Evolutionary conservation across 2,797 vertebrate species (phyloP), one percentile per base, ranked within the genome.

Genomic region (Semaprochilodus insignis): DNA sequence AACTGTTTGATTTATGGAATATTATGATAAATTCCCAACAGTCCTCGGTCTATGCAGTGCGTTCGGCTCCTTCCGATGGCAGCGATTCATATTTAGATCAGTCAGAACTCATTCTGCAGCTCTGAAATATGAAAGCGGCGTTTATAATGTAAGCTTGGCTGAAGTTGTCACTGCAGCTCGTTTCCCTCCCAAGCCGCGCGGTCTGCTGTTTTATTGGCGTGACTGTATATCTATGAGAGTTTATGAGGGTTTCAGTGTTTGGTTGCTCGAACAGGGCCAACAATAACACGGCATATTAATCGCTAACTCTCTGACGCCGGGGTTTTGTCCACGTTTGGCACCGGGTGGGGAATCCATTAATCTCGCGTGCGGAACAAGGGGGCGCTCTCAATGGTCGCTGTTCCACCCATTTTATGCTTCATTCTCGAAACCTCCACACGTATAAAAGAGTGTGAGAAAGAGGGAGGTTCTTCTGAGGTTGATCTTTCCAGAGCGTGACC

Each of bases 211-310:
- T 83, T 77, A 84, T 66, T 82, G 23, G 85, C 85, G 73, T 73
- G 81, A 85, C 75, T 78, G 55, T 34, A 87, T 84, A 85, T 87
- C 34, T 21, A 74, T 36, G 21, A 71, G 78, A 17, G 63, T 71
- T 83, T 87, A 84, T 85, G 75, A 83, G 63, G 77, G 65, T 83
- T 66, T 85, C n/a, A 4, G 54, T 34, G 13, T 83, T 89, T 82
- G 80, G 81, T 70, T 81, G 74, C 71, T 75, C 81, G 63, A 81
- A 34, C 44, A 5, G 55, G 40, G 90, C 93, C 92, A 92, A 92
- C 69, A 78, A 91, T 88, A 92, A 91, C 91, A 91, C 86, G 75
- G 80, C 72, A 52, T 86, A 85, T 90, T 87, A 92, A 93, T 74
- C 85, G 87, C 86, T 88, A 74, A 84, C 84, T 85, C 80, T 74